Conservation (phyloP, 2,888 invertebrate genomes). For the Achlya flavicornis region DNA sequence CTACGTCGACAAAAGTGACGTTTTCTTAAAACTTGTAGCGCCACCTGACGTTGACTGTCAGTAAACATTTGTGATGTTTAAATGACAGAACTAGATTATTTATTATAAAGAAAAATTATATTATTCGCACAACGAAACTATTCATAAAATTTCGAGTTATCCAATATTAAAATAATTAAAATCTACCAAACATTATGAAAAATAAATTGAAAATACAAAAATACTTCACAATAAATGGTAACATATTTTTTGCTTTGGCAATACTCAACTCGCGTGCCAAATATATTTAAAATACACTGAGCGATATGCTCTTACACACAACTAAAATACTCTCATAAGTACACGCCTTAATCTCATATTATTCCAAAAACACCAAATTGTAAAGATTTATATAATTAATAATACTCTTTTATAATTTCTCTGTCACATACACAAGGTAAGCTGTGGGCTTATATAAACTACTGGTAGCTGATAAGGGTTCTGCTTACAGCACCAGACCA, state of each 20-base stretch:
- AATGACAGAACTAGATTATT: neutral
- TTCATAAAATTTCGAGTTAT: neutral
- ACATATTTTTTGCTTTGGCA: constrained; percentile 43
- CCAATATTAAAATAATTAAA: neutral
- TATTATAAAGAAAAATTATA: neutral
- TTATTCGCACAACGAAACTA: neutral
- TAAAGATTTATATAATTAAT: constrained; percentile 4
- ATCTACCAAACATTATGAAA: neutral
- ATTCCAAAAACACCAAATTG: neutral
- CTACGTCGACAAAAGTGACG: neutral
- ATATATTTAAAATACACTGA: constrained; percentile 2
- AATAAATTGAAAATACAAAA: neutral
- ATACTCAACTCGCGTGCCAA: constrained; percentile 20
- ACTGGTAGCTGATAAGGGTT: neutral
- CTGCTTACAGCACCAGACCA: neutral
- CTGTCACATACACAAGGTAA: constrained; percentile 10
- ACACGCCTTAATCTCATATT: neutral
- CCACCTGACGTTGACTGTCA: neutral
- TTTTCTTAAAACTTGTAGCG: neutral
- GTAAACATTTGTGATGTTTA: neutral
- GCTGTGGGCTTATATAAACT: neutral
- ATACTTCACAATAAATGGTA: constrained; percentile 20
- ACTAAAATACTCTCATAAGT: constrained; percentile 1
- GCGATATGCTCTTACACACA: neutral
- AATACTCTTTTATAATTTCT: constrained; percentile 1